Base-by-base conservation (phyloP, 1,140 invertebrate species). In the Coelopa frigida region DNA sequence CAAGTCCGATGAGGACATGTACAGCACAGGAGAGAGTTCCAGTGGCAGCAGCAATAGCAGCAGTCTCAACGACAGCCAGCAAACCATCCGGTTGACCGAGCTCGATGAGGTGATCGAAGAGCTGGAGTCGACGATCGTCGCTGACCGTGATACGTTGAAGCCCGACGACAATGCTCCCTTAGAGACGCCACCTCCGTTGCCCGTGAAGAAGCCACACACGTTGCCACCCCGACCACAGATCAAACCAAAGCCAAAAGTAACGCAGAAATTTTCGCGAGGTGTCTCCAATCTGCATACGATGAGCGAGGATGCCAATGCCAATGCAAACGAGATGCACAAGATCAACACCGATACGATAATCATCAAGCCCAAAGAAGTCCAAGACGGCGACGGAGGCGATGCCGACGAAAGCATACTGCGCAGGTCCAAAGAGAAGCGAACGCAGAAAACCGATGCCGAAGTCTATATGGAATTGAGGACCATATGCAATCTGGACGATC, bases 401-500 rank as follows among this genome's bases (percentile, higher is more conserved):
- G 51, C 68, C 64, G 59, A 79, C 67, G 56, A 76, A 39, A 58
- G 75, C 7, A 77, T 78, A 50, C 55, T 73, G 18, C 69, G 49
- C 26, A 70, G 45, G 68, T 80, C 56, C 69, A 77, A 68, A 75
- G 80, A 59, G 75, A 82, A 62, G 72, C 71, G 48, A 58, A 72
- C 51, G 59, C 87, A 69, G 29, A 70, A 70, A 50, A 81, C 74
- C 24, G 91, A 96, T 67, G 83, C 87, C 47, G 86, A 95, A 72
- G 82, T 97, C 12, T 85, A 90, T 69, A 80, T 81, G 27, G 87
- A 91, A 63, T 75, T 98, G 55, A 74, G 79, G 68, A 73, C 79
- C 60, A 84, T 89, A 54, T 89, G 87, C 53, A 85, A 86, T 58
- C 71, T 74, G 3, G 80, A 80, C 31, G 79, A 92, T 71, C 87